Conservation (phyloP, 2,797 vertebrate species). For the Brachyalestes nurse region DNA sequence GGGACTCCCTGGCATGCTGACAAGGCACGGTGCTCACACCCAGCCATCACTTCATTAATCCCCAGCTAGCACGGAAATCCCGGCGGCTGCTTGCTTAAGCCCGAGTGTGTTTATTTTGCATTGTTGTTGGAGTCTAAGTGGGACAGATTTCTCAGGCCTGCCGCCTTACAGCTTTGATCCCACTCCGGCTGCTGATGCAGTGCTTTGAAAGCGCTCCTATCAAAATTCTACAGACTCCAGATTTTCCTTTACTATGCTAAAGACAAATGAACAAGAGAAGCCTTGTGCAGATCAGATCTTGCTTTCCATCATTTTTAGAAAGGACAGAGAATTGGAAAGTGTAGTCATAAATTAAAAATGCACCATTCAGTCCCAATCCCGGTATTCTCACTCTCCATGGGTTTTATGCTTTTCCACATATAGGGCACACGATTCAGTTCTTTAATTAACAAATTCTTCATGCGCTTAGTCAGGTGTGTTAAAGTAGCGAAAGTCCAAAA, state of each 20-base stretch:
- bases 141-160: constrained; percentile 27
- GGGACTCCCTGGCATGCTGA: constrained; percentile 62
- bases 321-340: background rate
- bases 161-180: constrained; percentile 30
- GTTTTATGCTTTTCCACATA: background rate
- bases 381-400: background rate
- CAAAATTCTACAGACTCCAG: constrained; percentile 16
- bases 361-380: background rate
- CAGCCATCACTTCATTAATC: constrained; percentile 76
- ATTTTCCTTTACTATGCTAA: background rate
- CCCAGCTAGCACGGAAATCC: constrained; percentile 61
- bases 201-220: constrained; percentile 29
- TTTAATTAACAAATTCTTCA: background rate
- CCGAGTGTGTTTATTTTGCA: constrained; percentile 28
- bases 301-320: background rate
- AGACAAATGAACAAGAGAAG: background rate
- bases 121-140: constrained; percentile 36
- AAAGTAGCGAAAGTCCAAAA: background rate
- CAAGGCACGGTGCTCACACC: constrained; percentile 72
- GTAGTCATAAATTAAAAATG: background rate
- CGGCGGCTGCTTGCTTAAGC: constrained; percentile 42
- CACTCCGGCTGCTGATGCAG: constrained; percentile 29
- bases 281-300: background rate
- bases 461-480: background rate
- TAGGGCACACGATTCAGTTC: background rate